Base-by-base conservation (phyloP, 2,888 invertebrate genomes). In the Folsomia manolachei region DNA sequence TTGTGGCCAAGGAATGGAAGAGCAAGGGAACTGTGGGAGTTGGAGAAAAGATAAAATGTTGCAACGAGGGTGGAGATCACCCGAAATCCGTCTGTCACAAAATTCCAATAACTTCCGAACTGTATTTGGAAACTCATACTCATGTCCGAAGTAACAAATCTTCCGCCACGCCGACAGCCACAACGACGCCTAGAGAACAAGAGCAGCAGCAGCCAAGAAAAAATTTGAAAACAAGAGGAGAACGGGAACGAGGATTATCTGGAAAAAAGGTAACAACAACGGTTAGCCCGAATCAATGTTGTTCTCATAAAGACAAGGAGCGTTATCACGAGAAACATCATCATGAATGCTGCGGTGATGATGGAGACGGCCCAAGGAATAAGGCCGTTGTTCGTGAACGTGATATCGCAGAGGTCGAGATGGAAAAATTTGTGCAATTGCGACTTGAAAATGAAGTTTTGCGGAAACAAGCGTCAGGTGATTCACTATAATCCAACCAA, bases 91-190 rank as follows among this genome's bases (percentile, higher is more conserved):
- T 72, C 21, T 75, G 75, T 23, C 75, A 72, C 21, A 75, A 65
- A 53, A 72, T 75, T 23, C 75, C 75, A 1, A 69, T 75, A 1
- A 61, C 69, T 0, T 70, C 72, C 11, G 69, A 72, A 21, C 60
- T 75, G 51, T 75, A 75, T 21, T 39, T 75, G 27, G 75, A 75
- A 25, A 75, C 75, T 2, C 75, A 75, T 60, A 72, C 75, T 11
- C 72, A 75, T 25, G 27, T 75, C 4, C 61, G 52, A 11, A 70
- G 60, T 66, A 52, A 24, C 26, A 26, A 26, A 24, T 19, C 25
- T 62, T 56, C 56, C 7, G 9, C 51, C 51, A 9, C 9, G 18
- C 60, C 60, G 19, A 60, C 19, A 23, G 9, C 63, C 4, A 24
- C 27, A 21, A 27, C 26, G 21, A 27, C 27, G 24, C 9, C 18